These are phyloP conservation scores for Tachyglossus aculeatus DNA, from an alignment of 2,797 vertebrate genomes.

Conservation along the genomic window DNA sequence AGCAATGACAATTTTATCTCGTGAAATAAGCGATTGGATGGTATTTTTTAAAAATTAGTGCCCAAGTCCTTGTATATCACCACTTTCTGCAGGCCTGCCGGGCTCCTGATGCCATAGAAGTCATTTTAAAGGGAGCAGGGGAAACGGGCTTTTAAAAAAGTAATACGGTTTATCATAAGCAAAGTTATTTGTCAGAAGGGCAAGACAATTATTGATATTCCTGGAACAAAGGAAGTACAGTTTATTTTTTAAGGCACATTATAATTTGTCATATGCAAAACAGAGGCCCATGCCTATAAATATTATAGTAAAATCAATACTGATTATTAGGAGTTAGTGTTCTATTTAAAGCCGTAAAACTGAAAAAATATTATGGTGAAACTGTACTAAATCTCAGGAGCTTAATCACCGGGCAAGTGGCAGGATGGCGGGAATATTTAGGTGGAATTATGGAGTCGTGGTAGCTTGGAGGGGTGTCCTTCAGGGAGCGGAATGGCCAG, in stretches of 20 bases:
- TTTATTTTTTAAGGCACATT: constrained; percentile 43
- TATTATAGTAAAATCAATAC: constrained; percentile 68
- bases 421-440: constrained; percentile 5
- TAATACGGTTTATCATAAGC: neutral
- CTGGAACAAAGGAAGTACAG: constrained; percentile 18
- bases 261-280: constrained; percentile 52
- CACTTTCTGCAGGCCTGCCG: neutral
- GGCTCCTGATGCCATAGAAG: neutral
- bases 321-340: constrained; percentile 67
- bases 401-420: constrained; percentile 26
- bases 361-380: constrained; percentile 58
- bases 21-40: neutral
- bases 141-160: neutral
- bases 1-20: neutral
- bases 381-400: constrained; percentile 53
- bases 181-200: constrained; percentile 9
- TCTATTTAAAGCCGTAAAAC: constrained; percentile 63
- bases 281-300: constrained; percentile 57
- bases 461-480: neutral
- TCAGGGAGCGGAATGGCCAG: neutral
- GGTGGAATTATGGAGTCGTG: neutral
- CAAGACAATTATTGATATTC: constrained; percentile 18
- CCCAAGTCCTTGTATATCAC: too few relatives aligned
- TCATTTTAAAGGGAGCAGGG: neutral
- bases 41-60: too few relatives aligned